Conservation (phyloP, 2,113 vertebrate species). For the Colossoma macropomum region DNA sequence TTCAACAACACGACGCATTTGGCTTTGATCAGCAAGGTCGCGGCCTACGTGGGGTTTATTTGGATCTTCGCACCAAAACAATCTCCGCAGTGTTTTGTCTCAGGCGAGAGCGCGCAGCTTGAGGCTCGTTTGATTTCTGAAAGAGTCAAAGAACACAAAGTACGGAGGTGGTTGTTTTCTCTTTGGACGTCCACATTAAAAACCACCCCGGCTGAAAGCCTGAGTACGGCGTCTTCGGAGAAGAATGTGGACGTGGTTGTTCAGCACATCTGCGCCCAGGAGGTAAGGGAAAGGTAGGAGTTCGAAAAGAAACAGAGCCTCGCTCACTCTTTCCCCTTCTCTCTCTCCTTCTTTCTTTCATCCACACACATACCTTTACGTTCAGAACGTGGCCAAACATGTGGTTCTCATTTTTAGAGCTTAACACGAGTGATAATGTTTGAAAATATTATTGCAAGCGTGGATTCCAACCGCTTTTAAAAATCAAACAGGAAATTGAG, state of each 20-base stretch:
- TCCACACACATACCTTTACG: slow-evolving; percentile 47
- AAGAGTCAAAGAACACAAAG: slow-evolving; percentile 3
- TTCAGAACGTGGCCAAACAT: slow-evolving; percentile 54
- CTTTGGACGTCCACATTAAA: not conserved
- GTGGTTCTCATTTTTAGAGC: slow-evolving; percentile 63
- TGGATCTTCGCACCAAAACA: slow-evolving; percentile 72
- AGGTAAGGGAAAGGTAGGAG: slow-evolving; percentile 64
- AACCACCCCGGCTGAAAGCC: slow-evolving; percentile 14
- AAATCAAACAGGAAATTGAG: slow-evolving; percentile 36
- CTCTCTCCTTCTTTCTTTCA: not conserved
- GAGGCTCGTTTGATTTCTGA: not conserved
- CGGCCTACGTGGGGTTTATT: slow-evolving; percentile 69
- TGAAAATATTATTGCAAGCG: slow-evolving; percentile 55
- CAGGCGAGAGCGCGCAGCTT: slow-evolving; percentile 30
- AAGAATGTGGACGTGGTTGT: slow-evolving; percentile 48
- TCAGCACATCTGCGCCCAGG: slow-evolving; percentile 51
- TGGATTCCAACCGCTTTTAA: slow-evolving; percentile 44
- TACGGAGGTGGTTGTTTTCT: not conserved
- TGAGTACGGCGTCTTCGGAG: not conserved
- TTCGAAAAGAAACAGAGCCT: slow-evolving; percentile 61
- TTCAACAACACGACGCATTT: slow-evolving; percentile 67
- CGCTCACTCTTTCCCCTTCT: slow-evolving; percentile 38
- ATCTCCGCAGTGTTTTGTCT: slow-evolving; percentile 64
- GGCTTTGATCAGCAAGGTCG: slow-evolving; percentile 73
- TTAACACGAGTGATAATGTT: slow-evolving; percentile 61